phyloP scores from a whole-genome alignment of 2,797 vertebrate species.

The Cyprinodon diabolis region DNA sequence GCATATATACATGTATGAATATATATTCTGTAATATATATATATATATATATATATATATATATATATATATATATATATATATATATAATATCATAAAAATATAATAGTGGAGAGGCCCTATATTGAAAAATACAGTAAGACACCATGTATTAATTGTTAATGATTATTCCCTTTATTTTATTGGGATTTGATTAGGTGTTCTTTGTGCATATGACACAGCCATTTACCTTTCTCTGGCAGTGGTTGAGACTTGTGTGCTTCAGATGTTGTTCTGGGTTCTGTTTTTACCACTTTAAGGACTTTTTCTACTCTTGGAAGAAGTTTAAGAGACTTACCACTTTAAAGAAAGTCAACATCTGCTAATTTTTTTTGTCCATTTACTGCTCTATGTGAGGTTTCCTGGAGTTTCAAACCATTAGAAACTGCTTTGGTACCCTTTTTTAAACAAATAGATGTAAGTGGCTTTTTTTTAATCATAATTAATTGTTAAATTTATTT shows the following conservation, averaged over 20 bases:
- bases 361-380: neutral
- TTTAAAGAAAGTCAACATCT: neutral
- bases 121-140: constrained; percentile 4
- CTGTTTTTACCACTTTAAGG: neutral
- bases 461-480: neutral
- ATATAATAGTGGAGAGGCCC: neutral
- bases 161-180: neutral
- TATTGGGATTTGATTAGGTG: too few species aligned
- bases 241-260: too few species aligned
- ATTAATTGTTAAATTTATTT: neutral
- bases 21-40: too few species aligned
- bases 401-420: neutral
- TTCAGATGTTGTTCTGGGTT: neutral
- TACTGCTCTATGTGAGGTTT: neutral
- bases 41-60: neutral
- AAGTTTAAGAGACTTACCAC: neutral
- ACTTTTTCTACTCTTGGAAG: neutral
- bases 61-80: too few species aligned
- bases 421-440: neutral
- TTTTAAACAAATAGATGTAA: neutral
- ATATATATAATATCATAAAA: constrained; percentile 18
- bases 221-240: too few species aligned
- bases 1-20: too few species aligned
- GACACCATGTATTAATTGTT: neutral
- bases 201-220: too few species aligned